A percentile compares a stretch with the other conserved stretches of the same genome.
phyloP scores from a whole-genome alignment of 2,888 invertebrate genomes.

The Oeneis ivallda region DNA sequence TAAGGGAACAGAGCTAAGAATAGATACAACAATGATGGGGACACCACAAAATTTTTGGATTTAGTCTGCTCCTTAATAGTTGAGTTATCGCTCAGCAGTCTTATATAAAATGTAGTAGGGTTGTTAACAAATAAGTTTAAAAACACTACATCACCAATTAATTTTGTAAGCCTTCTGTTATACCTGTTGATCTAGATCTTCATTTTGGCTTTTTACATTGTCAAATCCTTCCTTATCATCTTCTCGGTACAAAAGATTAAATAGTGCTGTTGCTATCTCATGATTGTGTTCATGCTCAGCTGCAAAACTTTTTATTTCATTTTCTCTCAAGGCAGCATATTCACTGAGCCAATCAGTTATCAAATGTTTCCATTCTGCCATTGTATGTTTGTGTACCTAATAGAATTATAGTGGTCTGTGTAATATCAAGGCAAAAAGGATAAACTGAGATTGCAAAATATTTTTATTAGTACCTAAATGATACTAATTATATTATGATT shows the following conservation, averaged over 20 bases:
- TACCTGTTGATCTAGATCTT: conserved; percentile 60
- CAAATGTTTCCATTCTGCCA: conserved; percentile 80
- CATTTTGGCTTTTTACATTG: conserved; percentile 32
- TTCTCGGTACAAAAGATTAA: conserved; percentile 89
- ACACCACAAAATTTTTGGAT: too few relatives aligned
- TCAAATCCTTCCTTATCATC: conserved; percentile 75
- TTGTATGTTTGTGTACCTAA: conserved; percentile 40
- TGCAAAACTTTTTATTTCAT: conserved; percentile 89
- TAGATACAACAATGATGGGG: too few relatives aligned
- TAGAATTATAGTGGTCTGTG: not conserved
- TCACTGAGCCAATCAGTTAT: conserved; percentile 92
- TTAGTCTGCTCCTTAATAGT: too few relatives aligned
- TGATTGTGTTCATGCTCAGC: conserved; percentile 90
- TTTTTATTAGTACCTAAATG: too few relatives aligned
- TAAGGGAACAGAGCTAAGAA: too few relatives aligned
- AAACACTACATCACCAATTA: not conserved
- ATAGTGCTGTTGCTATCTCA: conserved; percentile 91
- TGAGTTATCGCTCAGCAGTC: too few relatives aligned
- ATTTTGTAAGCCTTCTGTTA: not conserved
- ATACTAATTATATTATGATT: too few relatives aligned
- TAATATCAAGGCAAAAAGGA: not conserved
- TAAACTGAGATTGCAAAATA: not conserved
- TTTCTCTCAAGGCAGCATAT: conserved; percentile 86
- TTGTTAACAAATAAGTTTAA: too few relatives aligned
- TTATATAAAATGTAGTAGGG: too few relatives aligned